Base-by-base conservation (phyloP, 2,888 invertebrate genomes). In the Dyspetes luteomarginatus region DNA sequence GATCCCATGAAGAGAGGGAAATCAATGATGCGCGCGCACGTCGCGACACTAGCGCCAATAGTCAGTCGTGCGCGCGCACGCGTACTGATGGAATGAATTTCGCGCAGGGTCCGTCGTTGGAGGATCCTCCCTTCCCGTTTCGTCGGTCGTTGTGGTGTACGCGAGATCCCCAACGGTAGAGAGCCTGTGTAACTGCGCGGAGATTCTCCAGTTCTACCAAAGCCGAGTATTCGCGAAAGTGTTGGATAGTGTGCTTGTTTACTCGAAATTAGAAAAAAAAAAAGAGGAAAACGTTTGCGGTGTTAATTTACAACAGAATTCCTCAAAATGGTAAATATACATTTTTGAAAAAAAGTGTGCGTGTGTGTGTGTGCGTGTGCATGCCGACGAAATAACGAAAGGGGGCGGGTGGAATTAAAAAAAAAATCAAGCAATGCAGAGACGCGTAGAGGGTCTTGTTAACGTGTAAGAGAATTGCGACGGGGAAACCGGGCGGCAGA, bases 41-140 rank as follows among this genome's bases (percentile, higher is more conserved):
- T 55, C 28, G 60, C 78, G 69, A 75, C 75, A 22, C 58, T 60
- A 78, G 65, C 73, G 77, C 78, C 77, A 60, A 45, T 45, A 56
- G 41, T 36, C 64, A 43, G 52, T 64, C 85, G 73, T 78, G 86
- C 86, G 73, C 79, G 86, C 86, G 88, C 87, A 87, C 81, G 86
- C 85, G 88, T 86, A 89, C 85, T 87, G 85, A 85, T 89, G 88
- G 88, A 87, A 81, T 84, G 83, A 72, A 65, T 78, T 86, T 83
- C 83, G 83, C 80, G 82, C 85, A 83, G 86, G 86, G 78, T 81
- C 62, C 73, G 64, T 74, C 79, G 73, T 77, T 76, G 82, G 89
- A 89, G 90, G 90, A 91, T 88, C 89, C 91, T 90, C 91, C 90
- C 91, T 90, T 90, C 89, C 89, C 90, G 90, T 90, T 72, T 75